Conservation (phyloP, 1,140 invertebrate species). For the Cotesia vestalis region DNA sequence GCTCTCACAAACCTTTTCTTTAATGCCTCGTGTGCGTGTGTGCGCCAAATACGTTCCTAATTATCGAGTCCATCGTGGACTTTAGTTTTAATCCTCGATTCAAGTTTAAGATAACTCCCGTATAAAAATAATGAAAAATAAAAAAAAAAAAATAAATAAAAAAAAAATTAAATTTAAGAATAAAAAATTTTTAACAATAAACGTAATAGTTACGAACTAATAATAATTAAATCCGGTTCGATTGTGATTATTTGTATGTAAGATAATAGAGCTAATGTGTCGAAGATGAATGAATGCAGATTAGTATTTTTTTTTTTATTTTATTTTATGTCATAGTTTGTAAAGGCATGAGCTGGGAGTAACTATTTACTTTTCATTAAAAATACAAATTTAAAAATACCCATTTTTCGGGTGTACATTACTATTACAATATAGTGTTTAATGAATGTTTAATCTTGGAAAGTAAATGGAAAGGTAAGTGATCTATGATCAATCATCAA, state of each 20-base stretch:
- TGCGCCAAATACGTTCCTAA: slow-evolving; percentile 18
- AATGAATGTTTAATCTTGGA: neutral
- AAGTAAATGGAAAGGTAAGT: neutral
- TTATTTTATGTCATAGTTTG: slow-evolving; percentile 31
- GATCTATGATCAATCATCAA: slow-evolving; percentile 3
- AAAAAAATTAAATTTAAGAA: slow-evolving; percentile 11
- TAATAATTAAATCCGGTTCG: slow-evolving; percentile 10
- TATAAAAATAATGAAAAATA: no score
- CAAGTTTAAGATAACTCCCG: neutral
- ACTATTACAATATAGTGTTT: neutral
- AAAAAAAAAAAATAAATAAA: slow-evolving; percentile 3
- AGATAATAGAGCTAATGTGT: slow-evolving; percentile 21
- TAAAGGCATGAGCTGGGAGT: slow-evolving; percentile 48
- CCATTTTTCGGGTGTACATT: no score
- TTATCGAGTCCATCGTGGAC: neutral
- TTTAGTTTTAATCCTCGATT: slow-evolving; percentile 19
- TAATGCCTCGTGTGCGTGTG: slow-evolving; percentile 29
- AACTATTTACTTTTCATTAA: neutral
- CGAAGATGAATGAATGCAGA: neutral
- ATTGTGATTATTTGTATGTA: slow-evolving; percentile 10
- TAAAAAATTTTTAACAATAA: slow-evolving; percentile 18
- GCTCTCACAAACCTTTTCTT: slow-evolving; percentile 42
- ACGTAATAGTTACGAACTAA: slow-evolving; percentile 9
- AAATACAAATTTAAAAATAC: no score
- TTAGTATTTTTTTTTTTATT: neutral